Base-by-base conservation (phyloP, 2,888 invertebrate species). In the Exephanes ischioxanthus region DNA sequence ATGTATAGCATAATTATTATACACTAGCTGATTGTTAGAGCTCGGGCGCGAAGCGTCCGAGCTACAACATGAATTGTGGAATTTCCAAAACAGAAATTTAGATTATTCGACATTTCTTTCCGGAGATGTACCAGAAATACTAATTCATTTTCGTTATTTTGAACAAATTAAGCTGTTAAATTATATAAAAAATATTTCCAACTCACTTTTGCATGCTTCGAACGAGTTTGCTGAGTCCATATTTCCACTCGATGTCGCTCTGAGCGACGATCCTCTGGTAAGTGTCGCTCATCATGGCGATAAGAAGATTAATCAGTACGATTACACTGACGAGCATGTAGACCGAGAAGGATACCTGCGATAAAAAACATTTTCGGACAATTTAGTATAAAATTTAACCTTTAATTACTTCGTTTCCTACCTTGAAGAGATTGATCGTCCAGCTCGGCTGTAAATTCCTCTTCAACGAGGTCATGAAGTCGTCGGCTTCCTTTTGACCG, bases 231-330 rank as follows among this genome's bases (percentile, higher is more conserved):
- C 97, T 97, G 82, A 97, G 93, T 5, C 97, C 97, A 91, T 96
- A 97, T 93, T 97, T 97, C 97, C 97, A 97, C 93, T 97, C 97
- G 67, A 96, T 96, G 91, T 97, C 97, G 7, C 97, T 97, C 93
- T 97, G 96, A 1, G 96, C 96, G 92, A 99, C 98, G 94, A 99
- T 99, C 93, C 98, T 96, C 94, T 99, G 99, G 94, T 99, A 99
- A 84, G 99, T 99, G 95, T 99, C 99, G 93, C 99, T 99, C 99
- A 99, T 99, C 99, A 99, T 99, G 95, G 99, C 99, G 96, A 99
- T 99, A 94, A 99, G 97, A 91, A 99, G 96, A 95, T 99, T 99
- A 95, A 99, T 99, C 91, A 99, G 96, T 91, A 99, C 99, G 94
- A 99, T 98, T 91, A 99, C 98, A 88, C 99, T 99, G 93, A 99